Conservation (phyloP, 2,888 invertebrate genomes). For the Andrena camellia region DNA sequence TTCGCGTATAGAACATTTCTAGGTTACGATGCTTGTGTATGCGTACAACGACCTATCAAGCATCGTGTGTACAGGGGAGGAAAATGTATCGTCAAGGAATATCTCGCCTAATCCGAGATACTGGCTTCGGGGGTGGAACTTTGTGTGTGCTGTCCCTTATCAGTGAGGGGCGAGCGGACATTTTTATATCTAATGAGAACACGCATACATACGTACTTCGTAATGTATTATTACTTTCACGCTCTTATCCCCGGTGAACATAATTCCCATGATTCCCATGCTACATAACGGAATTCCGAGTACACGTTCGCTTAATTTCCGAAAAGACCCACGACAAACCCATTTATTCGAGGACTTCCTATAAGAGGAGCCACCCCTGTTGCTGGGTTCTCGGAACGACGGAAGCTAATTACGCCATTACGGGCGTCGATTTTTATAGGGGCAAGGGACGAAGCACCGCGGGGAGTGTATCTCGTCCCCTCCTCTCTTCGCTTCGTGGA, state of each 20-base stretch:
- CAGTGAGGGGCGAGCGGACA: no score
- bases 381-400: not conserved
- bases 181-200: no score
- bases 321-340: not conserved
- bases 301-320: not conserved
- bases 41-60: not conserved
- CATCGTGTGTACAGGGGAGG: no score
- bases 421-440: not conserved
- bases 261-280: not conserved
- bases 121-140: no score
- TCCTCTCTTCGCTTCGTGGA: not conserved
- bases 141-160: no score
- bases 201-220: no score
- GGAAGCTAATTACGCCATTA: conserved; percentile 26
- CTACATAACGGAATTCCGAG: not conserved
- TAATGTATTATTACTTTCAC: not conserved
- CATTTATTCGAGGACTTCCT: not conserved
- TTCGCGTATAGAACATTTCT: not conserved
- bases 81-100: no score
- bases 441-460: not conserved
- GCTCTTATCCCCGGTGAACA: not conserved
- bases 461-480: not conserved
- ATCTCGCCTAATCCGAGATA: no score
- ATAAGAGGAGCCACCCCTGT: not conserved
- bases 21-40: not conserved